A percentile compares a stretch with the other conserved stretches of the same genome.
These are phyloP conservation scores for Portevinia maculata DNA, from an alignment of 2,888 invertebrate species.

Conservation along the genomic window DNA sequence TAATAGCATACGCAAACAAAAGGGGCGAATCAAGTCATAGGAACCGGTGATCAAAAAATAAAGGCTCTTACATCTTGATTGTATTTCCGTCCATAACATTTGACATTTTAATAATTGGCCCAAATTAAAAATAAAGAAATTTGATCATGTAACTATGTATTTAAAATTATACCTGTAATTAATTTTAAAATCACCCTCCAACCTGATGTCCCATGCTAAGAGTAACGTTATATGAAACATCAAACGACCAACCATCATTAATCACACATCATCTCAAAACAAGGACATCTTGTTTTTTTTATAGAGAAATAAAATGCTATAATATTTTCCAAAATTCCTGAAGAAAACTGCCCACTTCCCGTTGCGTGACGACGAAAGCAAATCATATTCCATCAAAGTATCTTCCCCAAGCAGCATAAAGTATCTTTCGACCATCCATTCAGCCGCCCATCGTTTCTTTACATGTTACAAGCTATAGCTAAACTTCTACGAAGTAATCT, in stretches of 20 bases:
- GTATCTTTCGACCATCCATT: constrained; percentile 12
- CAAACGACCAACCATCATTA: constrained; percentile 66
- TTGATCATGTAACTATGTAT: no score
- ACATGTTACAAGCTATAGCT: constrained; percentile 55
- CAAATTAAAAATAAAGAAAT: neutral
- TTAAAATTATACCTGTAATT: constrained; percentile 18
- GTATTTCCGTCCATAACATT: no score
- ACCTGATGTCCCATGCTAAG: constrained; percentile 2
- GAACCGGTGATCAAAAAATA: no score
- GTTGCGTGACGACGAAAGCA: constrained; percentile 68
- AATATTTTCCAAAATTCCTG: constrained; percentile 7
- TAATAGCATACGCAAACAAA: no score
- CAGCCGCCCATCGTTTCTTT: constrained; percentile 18
- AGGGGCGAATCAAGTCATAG: no score
- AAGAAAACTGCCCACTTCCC: constrained; percentile 1
- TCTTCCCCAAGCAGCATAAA: neutral
- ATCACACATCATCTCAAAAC: constrained; percentile 57
- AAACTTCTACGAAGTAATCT: constrained; percentile 45
- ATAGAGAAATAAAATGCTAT: constrained; percentile 23
- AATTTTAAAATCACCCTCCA: constrained; percentile 24
- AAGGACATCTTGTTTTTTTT: constrained; percentile 15
- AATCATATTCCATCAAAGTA: constrained; percentile 40
- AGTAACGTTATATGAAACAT: constrained; percentile 21
- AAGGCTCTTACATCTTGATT: no score
- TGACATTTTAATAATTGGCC: no score